A percentile compares a stretch with the other conserved stretches of the same genome.
phyloP scores from a whole-genome alignment of 2,888 invertebrate genomes.

The Troides aeacus region DNA sequence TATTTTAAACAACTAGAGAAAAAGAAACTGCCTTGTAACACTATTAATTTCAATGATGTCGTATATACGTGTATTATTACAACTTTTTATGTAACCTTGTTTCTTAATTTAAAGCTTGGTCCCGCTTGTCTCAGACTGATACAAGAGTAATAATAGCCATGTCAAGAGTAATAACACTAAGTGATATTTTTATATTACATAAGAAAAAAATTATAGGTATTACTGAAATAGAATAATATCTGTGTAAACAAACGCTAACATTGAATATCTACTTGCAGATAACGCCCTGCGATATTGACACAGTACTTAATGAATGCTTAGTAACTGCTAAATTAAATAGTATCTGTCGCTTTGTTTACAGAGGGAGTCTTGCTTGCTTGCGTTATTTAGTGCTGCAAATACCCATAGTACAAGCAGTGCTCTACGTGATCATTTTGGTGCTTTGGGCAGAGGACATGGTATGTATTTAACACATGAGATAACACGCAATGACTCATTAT shows the following conservation, averaged over 20 bases:
- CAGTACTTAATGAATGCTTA: constrained; percentile 5
- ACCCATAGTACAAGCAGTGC: constrained; percentile 83
- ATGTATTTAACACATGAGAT: constrained; percentile 40
- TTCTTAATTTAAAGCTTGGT: too few species aligned
- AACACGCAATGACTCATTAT: background rate
- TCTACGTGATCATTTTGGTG: constrained; percentile 80
- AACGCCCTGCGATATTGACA: constrained; percentile 1
- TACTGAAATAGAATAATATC: background rate
- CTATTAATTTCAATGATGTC: too few species aligned
- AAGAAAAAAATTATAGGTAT: background rate
- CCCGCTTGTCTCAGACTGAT: too few species aligned
- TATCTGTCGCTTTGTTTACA: constrained; percentile 54
- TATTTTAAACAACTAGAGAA: too few species aligned
- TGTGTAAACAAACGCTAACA: background rate
- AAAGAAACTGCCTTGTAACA: too few species aligned
- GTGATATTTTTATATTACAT: background rate
- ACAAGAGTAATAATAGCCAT: too few species aligned
- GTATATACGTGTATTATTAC: too few species aligned
- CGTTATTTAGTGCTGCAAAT: constrained; percentile 84
- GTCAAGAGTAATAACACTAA: too few species aligned
- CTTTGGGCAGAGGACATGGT: constrained; percentile 85
- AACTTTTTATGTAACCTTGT: too few species aligned
- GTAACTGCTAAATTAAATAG: constrained; percentile 2
- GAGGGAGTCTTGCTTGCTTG: constrained; percentile 74
- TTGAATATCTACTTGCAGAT: background rate